Evolutionary conservation across 1,140 invertebrate species (phyloP).

Genomic region (Chymomyza costata): DNA sequence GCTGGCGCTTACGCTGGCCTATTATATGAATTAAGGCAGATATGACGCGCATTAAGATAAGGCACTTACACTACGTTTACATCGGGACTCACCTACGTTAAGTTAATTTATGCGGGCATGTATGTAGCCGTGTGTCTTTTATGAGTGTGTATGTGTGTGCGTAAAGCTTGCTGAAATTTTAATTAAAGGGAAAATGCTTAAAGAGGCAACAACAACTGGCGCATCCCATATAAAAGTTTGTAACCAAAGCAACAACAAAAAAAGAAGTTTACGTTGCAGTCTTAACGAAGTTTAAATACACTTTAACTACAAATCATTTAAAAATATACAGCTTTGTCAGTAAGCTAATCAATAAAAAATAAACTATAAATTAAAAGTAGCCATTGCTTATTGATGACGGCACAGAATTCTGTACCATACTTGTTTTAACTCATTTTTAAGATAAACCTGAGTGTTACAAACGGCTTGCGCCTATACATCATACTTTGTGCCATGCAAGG

Average conservation of each 20-base stretch:
- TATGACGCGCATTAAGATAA: conserved; percentile 68
- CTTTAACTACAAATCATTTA: conserved; percentile 1
- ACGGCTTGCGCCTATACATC: too few species aligned
- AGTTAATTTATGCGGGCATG: conserved; percentile 69
- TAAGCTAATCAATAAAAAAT: too few species aligned
- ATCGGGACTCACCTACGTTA: conserved; percentile 30
- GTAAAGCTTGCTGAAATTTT: conserved; percentile 58
- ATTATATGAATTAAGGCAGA: conserved; percentile 71
- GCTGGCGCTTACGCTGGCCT: too few species aligned
- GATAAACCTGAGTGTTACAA: too few species aligned
- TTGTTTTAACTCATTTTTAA: too few species aligned
- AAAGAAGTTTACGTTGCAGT: too few species aligned
- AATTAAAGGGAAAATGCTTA: conserved; percentile 63
- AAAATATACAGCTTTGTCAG: too few species aligned
- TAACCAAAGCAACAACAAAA: conserved; percentile 11
- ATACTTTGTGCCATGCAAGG: too few species aligned
- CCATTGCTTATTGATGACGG: conserved; percentile 6
- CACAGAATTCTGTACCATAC: too few species aligned
- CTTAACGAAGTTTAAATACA: too few species aligned
- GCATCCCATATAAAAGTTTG: neutral
- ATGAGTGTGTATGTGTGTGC: conserved; percentile 1
- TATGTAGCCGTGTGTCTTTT: conserved; percentile 21
- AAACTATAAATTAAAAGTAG: conserved; percentile 16
- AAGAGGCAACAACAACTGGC: conserved; percentile 42
- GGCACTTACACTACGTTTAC: conserved; percentile 66